Base-by-base conservation (phyloP, 2,888 invertebrate species). In the Philereme transversata region DNA sequence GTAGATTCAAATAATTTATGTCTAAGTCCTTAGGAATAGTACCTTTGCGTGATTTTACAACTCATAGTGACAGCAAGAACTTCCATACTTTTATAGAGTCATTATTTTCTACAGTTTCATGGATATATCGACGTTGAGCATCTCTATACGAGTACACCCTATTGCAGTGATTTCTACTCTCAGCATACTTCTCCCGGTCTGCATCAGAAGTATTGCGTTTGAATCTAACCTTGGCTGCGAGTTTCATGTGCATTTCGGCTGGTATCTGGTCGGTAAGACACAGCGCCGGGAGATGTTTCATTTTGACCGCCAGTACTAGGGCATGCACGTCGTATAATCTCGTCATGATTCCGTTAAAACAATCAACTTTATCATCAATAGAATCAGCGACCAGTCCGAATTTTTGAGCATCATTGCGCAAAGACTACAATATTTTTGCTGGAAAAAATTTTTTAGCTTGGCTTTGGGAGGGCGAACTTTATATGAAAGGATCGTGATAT, bases 381-480 rank as follows among this genome's bases (percentile, higher is more conserved):
- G 35, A 34, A 36, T 10, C 11, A 6, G 22, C 45, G 22, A 7
- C 22, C 10, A 5, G 11, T 7, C 22, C 45, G 5, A 7, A 6
- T 22, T 45, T 11, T 22, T 5, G 22, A 5, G 45, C 45, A 45
- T 45, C 22, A 45, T n/a, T n/a, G n/a, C n/a, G n/a, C n/a, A n/a
- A n/a, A 51, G 33, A 7, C 40, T 34, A 51, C 41, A 5, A 51
- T 41, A 51, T 33, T 41, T 51, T 4, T 41, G 41, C 33, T 51
- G 51, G 5, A 34, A n/a, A 43, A 51, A n/a, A 10, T n/a, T 44
- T 44, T 44, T 43, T 5, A 33, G 51, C 43, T 51, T 51, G 0
- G 34, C 5, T 44, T 51, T 51, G 6, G 51, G 44, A 6, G 51
- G 51, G 6, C 51, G 44, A 34, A 51, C 34, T 44, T 51, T 51